Base-by-base conservation (phyloP, 1,140 invertebrate species). In the Ephestia elutella region DNA sequence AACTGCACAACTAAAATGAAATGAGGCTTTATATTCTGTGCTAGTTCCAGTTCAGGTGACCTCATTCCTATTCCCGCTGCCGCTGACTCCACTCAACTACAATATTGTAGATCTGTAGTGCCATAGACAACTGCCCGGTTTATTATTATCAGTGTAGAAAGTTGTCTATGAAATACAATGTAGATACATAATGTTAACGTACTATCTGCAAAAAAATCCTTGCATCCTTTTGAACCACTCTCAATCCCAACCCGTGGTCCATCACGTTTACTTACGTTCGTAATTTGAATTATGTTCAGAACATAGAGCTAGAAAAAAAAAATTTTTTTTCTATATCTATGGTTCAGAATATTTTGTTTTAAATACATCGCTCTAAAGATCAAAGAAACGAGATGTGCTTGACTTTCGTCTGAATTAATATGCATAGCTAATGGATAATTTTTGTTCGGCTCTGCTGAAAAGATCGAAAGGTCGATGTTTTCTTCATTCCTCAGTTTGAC, bases 1-100 rank as follows among this genome's bases (percentile, higher is more conserved):
- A 44, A 44, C 38, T 44, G 38, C n/a, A 44, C 38, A 44, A 44
- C 38, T 44, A 44, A 44, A 44, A 15, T 44, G 38, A 15, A 44
- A 15, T 15, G n/a, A 44, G 38, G 38, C 38, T 44, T 44, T 17
- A 44, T 44, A 44, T 2, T 44, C 15, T 44, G 38, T 44, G 38
- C 38, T 44, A 44, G 13, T 44, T 44, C 15, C 38, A 44, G 30
- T 44, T 44, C 38, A 44, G 30, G 30, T 44, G 38, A 44, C 38
- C 38, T 44, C 38, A 44, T 44, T 44, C 15, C 38, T 17, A 17
- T 44, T 44, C 38, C 38, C 38, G 38, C 5, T 32, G 30, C 21
- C 7, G 32, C 38, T 15, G n/a, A 17, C 15, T 44, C 38, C 38
- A 44, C 38, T 44, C 15, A 7, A 10, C 13, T 7, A 44, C 13